phyloP scores from a whole-genome alignment of 2,797 vertebrate genomes.

The Steatocranus sp. region DNA sequence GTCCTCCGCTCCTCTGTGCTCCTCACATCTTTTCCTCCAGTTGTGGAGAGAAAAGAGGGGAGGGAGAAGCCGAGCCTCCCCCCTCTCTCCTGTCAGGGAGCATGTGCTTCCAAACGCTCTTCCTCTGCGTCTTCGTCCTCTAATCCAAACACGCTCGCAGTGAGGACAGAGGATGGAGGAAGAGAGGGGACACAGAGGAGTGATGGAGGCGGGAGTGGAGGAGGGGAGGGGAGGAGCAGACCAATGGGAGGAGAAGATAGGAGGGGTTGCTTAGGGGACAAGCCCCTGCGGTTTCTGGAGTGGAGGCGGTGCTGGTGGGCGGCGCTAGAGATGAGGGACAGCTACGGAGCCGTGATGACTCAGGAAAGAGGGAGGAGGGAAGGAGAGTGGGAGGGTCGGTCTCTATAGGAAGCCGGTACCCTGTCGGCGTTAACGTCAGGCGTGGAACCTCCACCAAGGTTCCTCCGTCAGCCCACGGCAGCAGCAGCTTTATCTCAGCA shows the following conservation, averaged over 20 bases:
- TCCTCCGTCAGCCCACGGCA: background rate
- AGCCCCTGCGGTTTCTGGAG: background rate
- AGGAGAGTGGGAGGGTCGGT: background rate
- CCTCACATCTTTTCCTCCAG: slow-evolving; percentile 21
- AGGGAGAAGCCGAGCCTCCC: background rate
- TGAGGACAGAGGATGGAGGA: slow-evolving; percentile 22
- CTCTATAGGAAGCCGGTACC: background rate
- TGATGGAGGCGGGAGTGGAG: background rate
- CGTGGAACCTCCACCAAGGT: background rate
- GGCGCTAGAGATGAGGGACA: slow-evolving; percentile 17
- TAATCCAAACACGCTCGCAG: background rate
- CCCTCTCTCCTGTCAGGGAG: background rate
- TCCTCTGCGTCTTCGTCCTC: slow-evolving; percentile 14
- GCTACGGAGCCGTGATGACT: slow-evolving; percentile 18
- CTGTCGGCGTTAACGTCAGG: background rate
- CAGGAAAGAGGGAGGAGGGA: slow-evolving; percentile 7
- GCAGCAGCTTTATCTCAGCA: background rate
- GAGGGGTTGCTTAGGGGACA: background rate
- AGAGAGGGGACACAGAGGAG: background rate
- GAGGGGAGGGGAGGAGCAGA: background rate
- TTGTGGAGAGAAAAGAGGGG: background rate
- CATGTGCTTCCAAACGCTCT: background rate
- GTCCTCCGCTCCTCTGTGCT: background rate
- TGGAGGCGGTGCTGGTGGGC: background rate
- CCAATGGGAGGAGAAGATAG: slow-evolving; percentile 7